These are phyloP conservation scores for Nemotelus pantherinus DNA, from an alignment of 2,888 invertebrate genomes.

Conservation along the genomic window DNA sequence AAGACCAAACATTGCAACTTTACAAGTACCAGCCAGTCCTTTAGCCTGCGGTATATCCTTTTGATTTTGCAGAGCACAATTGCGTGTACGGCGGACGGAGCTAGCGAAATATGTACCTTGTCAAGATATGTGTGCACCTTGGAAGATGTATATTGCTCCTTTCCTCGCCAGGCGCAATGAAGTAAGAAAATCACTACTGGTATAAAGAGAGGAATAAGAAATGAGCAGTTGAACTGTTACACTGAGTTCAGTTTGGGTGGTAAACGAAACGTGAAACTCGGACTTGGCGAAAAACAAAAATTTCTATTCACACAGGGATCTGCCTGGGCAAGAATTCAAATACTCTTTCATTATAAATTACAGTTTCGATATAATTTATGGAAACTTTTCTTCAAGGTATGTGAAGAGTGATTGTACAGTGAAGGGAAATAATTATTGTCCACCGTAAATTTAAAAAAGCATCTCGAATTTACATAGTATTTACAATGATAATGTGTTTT, in stretches of 20 bases:
- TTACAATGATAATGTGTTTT: too few species aligned
- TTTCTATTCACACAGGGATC: background rate
- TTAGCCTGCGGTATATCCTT: background rate
- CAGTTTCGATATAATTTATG: slow-evolving; percentile 43
- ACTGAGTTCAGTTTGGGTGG: background rate
- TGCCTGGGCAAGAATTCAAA: background rate
- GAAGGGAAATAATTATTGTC: background rate
- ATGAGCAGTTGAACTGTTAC: background rate
- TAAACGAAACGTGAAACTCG: background rate
- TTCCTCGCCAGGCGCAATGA: background rate
- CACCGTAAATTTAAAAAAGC: too few species aligned
- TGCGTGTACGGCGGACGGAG: background rate
- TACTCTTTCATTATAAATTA: slow-evolving; percentile 42
- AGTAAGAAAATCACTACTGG: slow-evolving; percentile 14
- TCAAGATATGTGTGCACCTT: slow-evolving; percentile 30
- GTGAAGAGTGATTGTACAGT: background rate
- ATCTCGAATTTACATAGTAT: too few species aligned
- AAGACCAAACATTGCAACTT: slow-evolving; percentile 31
- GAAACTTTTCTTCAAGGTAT: slow-evolving; percentile 42
- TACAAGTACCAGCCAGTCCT: slow-evolving; percentile 3
- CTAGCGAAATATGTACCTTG: slow-evolving; percentile 1
- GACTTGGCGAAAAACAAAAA: background rate
- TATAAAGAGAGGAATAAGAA: slow-evolving; percentile 11
- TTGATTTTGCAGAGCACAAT: background rate
- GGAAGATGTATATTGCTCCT: background rate